These are phyloP conservation scores for Agrochola macilenta DNA, from an alignment of 2,888 invertebrate species.

Conservation along the genomic window DNA sequence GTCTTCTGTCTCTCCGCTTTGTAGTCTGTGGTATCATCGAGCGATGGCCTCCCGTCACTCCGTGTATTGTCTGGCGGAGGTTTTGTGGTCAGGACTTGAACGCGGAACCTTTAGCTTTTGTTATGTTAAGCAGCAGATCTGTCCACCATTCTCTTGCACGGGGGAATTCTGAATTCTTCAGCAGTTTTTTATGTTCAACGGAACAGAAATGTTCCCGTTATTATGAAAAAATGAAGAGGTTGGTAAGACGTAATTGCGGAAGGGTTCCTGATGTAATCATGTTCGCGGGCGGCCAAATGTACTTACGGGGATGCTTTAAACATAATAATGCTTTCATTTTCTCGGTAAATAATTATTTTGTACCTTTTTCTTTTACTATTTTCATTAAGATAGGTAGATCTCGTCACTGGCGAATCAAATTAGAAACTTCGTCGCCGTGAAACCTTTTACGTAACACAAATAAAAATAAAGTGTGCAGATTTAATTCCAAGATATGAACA, in stretches of 20 bases:
- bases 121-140: conserved; percentile 65
- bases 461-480: conserved; percentile 43
- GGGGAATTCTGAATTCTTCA: conserved; percentile 34
- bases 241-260: conserved; percentile 58
- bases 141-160: conserved; percentile 48
- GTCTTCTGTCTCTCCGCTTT: conserved; percentile 33
- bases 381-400: conserved; percentile 2
- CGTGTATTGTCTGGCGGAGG: conserved; percentile 52
- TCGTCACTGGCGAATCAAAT: conserved; percentile 23
- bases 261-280: conserved; percentile 55
- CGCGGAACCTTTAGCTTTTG: conserved; percentile 58
- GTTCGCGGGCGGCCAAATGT: conserved; percentile 35
- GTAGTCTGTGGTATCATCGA: conserved; percentile 20
- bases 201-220: conserved; percentile 45
- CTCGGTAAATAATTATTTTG: conserved; percentile 15
- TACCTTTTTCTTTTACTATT: conserved; percentile 11
- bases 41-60: conserved; percentile 46
- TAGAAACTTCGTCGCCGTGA: conserved; percentile 32
- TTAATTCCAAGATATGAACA: conserved; percentile 53
- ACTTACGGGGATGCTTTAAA: conserved; percentile 29
- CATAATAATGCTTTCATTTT: conserved; percentile 33
- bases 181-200: conserved; percentile 49
- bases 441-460: conserved; percentile 32
- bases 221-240: conserved; percentile 51
- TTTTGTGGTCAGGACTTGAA: conserved; percentile 44